Conservation (phyloP, 2,113 vertebrate species). For the Psilopsiagon aymara region DNA sequence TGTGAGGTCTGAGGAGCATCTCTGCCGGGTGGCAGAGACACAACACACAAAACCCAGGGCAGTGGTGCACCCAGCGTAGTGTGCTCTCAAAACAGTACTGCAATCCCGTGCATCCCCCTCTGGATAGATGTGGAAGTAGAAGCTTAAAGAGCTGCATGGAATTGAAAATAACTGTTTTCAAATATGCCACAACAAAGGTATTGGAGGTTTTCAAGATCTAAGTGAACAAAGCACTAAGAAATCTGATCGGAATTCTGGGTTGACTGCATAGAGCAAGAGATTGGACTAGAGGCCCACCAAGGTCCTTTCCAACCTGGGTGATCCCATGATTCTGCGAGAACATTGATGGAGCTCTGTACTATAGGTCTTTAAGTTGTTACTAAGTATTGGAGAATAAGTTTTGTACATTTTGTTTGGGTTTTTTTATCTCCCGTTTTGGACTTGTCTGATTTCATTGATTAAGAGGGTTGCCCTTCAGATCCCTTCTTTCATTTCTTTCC, state of each 20-base stretch:
- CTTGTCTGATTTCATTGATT: no score
- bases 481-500: no score
- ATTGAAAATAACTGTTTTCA: background rate
- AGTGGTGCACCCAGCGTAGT: background rate
- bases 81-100: background rate
- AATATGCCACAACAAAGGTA: background rate
- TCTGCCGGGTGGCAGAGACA: background rate
- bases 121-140: background rate
- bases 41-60: background rate
- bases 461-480: no score
- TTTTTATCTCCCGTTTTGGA: no score
- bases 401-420: no score
- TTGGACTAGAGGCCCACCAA: background rate
- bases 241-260: background rate
- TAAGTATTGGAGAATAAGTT: no score
- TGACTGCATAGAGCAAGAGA: background rate
- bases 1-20: background rate
- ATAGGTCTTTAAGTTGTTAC: background rate
- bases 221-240: background rate
- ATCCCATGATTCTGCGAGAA: background rate
- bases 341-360: background rate
- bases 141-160: background rate
- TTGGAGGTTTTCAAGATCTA: background rate
- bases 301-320: background rate
- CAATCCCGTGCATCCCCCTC: background rate